phyloP scores from a whole-genome alignment of 2,113 vertebrate genomes.

The Anoura caudifer region DNA sequence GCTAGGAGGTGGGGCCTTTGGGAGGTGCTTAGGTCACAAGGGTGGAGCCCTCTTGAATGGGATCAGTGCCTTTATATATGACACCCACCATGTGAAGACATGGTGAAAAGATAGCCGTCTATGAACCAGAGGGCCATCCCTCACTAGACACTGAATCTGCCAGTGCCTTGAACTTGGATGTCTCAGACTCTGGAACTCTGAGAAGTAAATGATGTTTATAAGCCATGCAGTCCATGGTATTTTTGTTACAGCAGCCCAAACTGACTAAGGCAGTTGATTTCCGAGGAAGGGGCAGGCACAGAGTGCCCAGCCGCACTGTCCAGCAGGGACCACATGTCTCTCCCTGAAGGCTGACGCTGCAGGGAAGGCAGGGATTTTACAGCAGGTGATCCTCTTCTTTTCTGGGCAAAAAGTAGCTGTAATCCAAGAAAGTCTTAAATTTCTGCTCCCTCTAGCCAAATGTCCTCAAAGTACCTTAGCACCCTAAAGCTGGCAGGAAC shows the following conservation, averaged over 20 bases:
- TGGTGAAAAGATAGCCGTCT: neutral
- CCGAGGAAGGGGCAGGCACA: neutral
- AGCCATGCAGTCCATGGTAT: neutral
- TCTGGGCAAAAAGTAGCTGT: constrained; percentile 13
- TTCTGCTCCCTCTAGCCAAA: constrained; percentile 34
- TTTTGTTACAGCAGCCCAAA: neutral
- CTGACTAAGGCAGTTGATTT: neutral
- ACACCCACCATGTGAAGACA: neutral
- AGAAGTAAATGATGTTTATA: neutral
- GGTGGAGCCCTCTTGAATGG: neutral
- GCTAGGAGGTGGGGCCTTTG: neutral
- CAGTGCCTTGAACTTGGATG: neutral
- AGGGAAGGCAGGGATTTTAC: neutral
- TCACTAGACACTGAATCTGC: neutral
- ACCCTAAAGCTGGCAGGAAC: neutral
- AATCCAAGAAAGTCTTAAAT: constrained; percentile 52
- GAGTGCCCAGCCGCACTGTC: neutral
- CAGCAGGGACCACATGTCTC: neutral
- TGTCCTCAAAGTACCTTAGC: constrained; percentile 49
- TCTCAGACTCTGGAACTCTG: neutral
- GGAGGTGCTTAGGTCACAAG: neutral
- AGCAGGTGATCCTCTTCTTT: neutral
- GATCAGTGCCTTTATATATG: neutral
- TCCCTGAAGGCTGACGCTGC: neutral
- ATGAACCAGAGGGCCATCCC: neutral